These are phyloP conservation scores for Ephydatia muelleri DNA, from an alignment of 37 sponge, comb jelly and placozoan genomes.

Conservation along the genomic window DNA sequence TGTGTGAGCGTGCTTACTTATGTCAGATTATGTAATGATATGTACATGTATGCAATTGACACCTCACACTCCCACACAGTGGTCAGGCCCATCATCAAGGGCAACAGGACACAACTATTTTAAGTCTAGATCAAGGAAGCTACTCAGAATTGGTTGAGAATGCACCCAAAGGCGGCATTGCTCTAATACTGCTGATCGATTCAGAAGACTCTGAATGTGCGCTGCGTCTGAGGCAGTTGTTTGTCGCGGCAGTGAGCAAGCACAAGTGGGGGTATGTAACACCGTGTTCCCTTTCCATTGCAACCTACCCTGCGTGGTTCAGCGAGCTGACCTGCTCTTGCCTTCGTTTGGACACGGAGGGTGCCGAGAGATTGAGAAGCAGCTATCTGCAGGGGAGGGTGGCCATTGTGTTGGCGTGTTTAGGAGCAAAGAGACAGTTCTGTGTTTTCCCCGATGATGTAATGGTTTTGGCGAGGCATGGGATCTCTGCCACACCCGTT, in stretches of 20 bases:
- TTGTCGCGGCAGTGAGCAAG: neutral
- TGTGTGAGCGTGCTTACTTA: too few relatives aligned
- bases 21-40: too few relatives aligned
- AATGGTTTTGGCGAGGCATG: too few relatives aligned
- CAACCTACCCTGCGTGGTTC: conserved; percentile 3
- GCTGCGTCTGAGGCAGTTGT: neutral
- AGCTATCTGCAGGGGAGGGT: neutral
- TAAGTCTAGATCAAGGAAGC: too few relatives aligned
- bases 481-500: too few relatives aligned
- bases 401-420: conserved; percentile 12
- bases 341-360: conserved; percentile 3
- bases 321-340: neutral
- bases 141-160: conserved; percentile 8
- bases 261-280: neutral
- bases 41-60: too few relatives aligned
- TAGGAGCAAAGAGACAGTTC: conserved; percentile 38
- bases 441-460: conserved; percentile 27
- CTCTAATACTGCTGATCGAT: conserved; percentile 17
- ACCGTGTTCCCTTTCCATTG: conserved; percentile 15
- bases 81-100: too few relatives aligned
- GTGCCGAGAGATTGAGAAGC: neutral
- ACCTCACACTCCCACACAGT: too few relatives aligned
- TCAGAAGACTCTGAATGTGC: neutral
- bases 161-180: conserved; percentile 14
- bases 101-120: too few relatives aligned